phyloP scores from a whole-genome alignment of 2,888 invertebrate species.

The Apamea sordens region DNA sequence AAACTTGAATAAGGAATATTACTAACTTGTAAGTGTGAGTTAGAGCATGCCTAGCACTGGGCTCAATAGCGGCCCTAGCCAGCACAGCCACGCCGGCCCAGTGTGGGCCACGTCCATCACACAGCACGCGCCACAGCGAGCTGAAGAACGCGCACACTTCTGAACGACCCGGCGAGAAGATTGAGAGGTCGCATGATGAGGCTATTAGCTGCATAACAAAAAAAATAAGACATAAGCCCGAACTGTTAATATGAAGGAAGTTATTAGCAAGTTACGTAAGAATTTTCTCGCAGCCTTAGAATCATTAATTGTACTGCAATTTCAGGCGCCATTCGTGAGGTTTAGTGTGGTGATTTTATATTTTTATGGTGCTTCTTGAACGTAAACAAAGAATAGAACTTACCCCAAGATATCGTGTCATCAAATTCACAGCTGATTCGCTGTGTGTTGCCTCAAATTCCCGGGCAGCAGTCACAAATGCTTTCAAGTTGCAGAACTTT shows the following conservation, averaged over 20 bases:
- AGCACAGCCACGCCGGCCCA: conserved; percentile 93
- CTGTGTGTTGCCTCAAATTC: conserved; percentile 89
- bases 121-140: conserved; percentile 92
- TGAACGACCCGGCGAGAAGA: conserved; percentile 92
- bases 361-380: not conserved
- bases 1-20: not conserved
- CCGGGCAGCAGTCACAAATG: conserved; percentile 88
- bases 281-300: not conserved
- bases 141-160: conserved; percentile 92
- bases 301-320: not conserved
- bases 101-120: conserved; percentile 89
- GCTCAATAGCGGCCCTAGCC: conserved; percentile 91
- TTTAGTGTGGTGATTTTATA: not conserved
- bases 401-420: conserved; percentile 89
- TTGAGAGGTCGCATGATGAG: conserved; percentile 91
- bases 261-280: not conserved
- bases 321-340: not conserved
- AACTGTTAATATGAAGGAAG: not conserved
- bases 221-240: too few species aligned
- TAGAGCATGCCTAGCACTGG: conserved; percentile 91
- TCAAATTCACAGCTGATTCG: conserved; percentile 87
- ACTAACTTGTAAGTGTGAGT: conserved; percentile 92
- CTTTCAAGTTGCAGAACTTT: conserved; percentile 87
- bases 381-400: conserved; percentile 62
- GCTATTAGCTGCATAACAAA: conserved; percentile 90